Base-by-base conservation (phyloP, 1,140 invertebrate genomes). In the Cydia pomonella region DNA sequence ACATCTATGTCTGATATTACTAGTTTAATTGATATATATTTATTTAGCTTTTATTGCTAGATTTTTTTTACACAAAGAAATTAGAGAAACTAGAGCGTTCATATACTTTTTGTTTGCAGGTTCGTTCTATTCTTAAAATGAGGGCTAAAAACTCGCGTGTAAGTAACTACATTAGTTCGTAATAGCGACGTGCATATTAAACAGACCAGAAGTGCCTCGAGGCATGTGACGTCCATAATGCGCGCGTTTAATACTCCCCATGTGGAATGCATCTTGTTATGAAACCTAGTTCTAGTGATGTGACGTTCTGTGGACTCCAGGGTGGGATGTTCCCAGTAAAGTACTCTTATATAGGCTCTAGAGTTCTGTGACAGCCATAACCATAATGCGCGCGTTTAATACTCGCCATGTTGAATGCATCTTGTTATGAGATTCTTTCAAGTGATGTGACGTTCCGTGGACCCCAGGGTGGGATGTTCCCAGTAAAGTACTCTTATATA, bases 371-470 rank as follows among this genome's bases (percentile, higher is more conserved):
- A 59, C 53, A 10, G 21, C 53, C 21, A 23, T n/a, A n/a, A n/a
- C n/a, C n/a, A n/a, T 59, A 59, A 59, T 59, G 53, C 53, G 53
- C 47, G 18, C 53, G 50, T 59, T 59, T 59, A 59, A 59, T 59
- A 59, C 18, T 23, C 21, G 9, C 53, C n/a, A 59, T 59, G 53
- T 59, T 6, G 9, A 23, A 59, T 59, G 53, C 53, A 59, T 59
- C 53, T 18, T 23, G 53, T 59, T 59, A 59, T 59, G 53, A 59
- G 53, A 23, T 21, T 59, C 5, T 12, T 23, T 5, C 21, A 23
- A 59, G 53, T 59, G 53, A 23, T 59, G 53, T 23, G 9, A 23
- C 53, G 18, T 21, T 7, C 18, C 5, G 41, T 33, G 41, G 10
- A 44, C 12, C 10, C 41, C 12, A 44, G 41, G 1, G 13, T 44